Conservation (phyloP, 2,888 invertebrate species). For the Argynnis bischoffii region DNA sequence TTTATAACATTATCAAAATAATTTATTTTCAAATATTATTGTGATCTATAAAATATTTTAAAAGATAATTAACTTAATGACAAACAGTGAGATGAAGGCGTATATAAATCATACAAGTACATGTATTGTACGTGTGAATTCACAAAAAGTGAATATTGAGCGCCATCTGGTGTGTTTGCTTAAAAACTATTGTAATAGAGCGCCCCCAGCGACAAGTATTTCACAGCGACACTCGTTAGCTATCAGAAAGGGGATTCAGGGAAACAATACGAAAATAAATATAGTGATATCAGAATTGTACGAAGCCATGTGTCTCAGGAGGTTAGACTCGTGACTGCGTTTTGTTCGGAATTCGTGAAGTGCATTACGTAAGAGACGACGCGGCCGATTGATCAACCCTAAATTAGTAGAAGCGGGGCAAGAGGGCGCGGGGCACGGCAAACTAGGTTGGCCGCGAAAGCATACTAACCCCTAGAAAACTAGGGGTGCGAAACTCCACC, state of each 20-base stretch:
- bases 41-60: too few species aligned
- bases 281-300: neutral
- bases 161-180: slow-evolving; percentile 34
- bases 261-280: slow-evolving; percentile 7
- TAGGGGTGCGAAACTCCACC: slow-evolving; percentile 83
- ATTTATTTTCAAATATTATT: too few species aligned
- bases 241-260: neutral
- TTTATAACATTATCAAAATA: too few species aligned
- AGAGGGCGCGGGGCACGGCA: slow-evolving; percentile 66
- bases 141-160: neutral
- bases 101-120: neutral
- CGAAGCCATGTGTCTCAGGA: slow-evolving; percentile 6
- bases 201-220: slow-evolving; percentile 19
- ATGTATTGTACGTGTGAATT: neutral
- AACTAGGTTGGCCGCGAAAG: slow-evolving; percentile 83
- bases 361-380: slow-evolving; percentile 67
- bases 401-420: slow-evolving; percentile 74
- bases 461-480: slow-evolving; percentile 83
- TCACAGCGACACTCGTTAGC: neutral
- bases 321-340: slow-evolving; percentile 6
- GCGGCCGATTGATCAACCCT: slow-evolving; percentile 79
- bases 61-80: slow-evolving; percentile 11
- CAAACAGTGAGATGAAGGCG: neutral
- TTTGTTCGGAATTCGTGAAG: slow-evolving; percentile 52
- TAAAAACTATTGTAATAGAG: slow-evolving; percentile 20